Conservation (phyloP, 2,888 invertebrate genomes). For the Trimorus sp. region DNA sequence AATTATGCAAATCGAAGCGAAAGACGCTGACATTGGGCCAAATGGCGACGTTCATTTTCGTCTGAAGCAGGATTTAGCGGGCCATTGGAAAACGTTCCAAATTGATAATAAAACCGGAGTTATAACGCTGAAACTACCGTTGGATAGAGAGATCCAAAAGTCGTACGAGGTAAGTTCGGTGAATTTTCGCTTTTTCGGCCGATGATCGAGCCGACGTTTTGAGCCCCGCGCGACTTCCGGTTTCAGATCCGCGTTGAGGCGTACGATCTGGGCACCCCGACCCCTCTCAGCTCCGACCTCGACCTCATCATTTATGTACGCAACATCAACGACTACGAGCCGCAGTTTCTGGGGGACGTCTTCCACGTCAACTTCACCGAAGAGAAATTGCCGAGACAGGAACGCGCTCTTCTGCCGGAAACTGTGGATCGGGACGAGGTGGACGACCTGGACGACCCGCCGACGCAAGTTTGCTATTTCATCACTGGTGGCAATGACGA, state of each 20-base stretch:
- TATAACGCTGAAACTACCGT: slow-evolving; percentile 86
- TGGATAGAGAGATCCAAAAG: slow-evolving; percentile 93
- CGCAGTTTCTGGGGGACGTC: slow-evolving; percentile 90
- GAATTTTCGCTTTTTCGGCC: no score
- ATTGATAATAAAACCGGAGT: slow-evolving; percentile 91
- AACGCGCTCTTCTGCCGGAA: slow-evolving; percentile 87
- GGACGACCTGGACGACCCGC: slow-evolving; percentile 91
- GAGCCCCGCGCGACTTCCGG: slow-evolving; percentile 5
- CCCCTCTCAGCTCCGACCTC: slow-evolving; percentile 92
- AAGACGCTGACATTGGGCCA: slow-evolving; percentile 93
- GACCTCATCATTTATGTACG: slow-evolving; percentile 93
- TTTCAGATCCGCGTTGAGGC: slow-evolving; percentile 92
- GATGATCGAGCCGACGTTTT: neutral
- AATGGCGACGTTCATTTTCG: slow-evolving; percentile 95
- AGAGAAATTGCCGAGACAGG: slow-evolving; percentile 85
- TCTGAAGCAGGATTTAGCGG: slow-evolving; percentile 89
- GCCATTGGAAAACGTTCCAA: slow-evolving; percentile 91
- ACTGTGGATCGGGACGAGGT: slow-evolving; percentile 93
- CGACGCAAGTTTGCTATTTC: slow-evolving; percentile 94
- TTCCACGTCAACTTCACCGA: slow-evolving; percentile 88
- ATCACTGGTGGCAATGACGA: slow-evolving; percentile 93
- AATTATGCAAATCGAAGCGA: slow-evolving; percentile 90
- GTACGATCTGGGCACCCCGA: slow-evolving; percentile 93
- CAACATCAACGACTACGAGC: slow-evolving; percentile 94
- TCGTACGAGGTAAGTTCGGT: slow-evolving; percentile 88